phyloP scores from a whole-genome alignment of 2,888 invertebrate genomes.

The Lumbricus terrestris region DNA sequence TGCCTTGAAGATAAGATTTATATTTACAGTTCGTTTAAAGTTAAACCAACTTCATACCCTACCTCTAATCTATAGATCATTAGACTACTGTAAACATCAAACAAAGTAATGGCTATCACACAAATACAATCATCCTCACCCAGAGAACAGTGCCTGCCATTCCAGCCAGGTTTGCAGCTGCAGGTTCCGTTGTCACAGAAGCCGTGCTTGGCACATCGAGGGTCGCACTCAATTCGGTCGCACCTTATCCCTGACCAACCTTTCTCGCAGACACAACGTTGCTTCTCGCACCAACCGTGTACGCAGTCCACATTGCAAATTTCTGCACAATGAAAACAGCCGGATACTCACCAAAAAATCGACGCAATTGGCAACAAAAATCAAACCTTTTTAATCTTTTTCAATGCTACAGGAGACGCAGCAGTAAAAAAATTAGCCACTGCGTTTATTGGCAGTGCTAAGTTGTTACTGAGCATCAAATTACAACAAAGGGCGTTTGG shows the following conservation, averaged over 20 bases:
- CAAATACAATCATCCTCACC: constrained; percentile 66
- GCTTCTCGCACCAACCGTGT: constrained; percentile 90
- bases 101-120: not conserved
- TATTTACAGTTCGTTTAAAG: too few relatives aligned
- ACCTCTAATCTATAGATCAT: not conserved
- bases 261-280: constrained; percentile 81
- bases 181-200: constrained; percentile 98
- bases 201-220: constrained; percentile 84
- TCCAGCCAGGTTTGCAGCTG: constrained; percentile 95
- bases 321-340: constrained; percentile 65
- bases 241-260: constrained; percentile 93
- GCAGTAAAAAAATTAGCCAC: not conserved
- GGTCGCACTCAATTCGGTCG: constrained; percentile 85
- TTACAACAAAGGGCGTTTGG: not conserved
- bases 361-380: not conserved
- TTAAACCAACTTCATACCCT: not conserved
- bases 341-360: not conserved
- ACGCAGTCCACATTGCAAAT: constrained; percentile 90
- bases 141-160: constrained; percentile 94
- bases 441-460: not conserved
- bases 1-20: too few relatives aligned
- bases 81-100: not conserved
- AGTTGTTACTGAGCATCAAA: not conserved
- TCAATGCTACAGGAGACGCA: not conserved
- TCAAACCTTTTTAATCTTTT: not conserved